Percentiles rank a stretch among this genome's conserved stretches.
These are phyloP conservation scores for Passer domesticus DNA, from an alignment of 2,113 vertebrate species.

Conservation along the genomic window DNA sequence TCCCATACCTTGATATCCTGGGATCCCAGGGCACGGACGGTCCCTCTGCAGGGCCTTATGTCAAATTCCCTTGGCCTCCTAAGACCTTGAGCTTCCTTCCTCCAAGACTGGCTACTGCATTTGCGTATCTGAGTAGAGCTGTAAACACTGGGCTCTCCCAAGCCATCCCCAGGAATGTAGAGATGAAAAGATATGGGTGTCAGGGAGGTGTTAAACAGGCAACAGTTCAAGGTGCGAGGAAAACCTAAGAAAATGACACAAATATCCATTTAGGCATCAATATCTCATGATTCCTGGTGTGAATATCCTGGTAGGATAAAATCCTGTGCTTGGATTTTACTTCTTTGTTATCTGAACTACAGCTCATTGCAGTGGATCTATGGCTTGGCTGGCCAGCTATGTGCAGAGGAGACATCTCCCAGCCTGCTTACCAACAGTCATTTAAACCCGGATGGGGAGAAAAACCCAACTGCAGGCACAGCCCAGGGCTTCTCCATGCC, in stretches of 20 bases:
- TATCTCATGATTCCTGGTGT: background rate
- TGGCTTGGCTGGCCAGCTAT: background rate
- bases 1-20: no score
- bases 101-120: slow-evolving; percentile 15
- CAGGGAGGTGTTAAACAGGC: slow-evolving; percentile 82
- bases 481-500: background rate
- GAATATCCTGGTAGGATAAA: background rate
- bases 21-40: no score
- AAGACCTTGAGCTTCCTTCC: background rate
- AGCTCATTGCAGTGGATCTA: background rate
- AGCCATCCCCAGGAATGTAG: slow-evolving; percentile 79
- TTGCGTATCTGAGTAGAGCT: slow-evolving; percentile 30
- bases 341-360: background rate
- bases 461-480: background rate
- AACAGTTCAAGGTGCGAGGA: slow-evolving; percentile 74
- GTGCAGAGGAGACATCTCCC: background rate
- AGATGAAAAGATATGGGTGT: slow-evolving; percentile 82
- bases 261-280: background rate
- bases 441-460: background rate
- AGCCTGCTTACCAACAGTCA: background rate
- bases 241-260: slow-evolving; percentile 76
- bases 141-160: slow-evolving; percentile 63
- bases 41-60: slow-evolving; percentile 71
- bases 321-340: background rate
- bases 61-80: slow-evolving; percentile 78